Evolutionary conservation across 2,113 vertebrate species (phyloP).

Genomic region (Odocoileus virginianus): DNA sequence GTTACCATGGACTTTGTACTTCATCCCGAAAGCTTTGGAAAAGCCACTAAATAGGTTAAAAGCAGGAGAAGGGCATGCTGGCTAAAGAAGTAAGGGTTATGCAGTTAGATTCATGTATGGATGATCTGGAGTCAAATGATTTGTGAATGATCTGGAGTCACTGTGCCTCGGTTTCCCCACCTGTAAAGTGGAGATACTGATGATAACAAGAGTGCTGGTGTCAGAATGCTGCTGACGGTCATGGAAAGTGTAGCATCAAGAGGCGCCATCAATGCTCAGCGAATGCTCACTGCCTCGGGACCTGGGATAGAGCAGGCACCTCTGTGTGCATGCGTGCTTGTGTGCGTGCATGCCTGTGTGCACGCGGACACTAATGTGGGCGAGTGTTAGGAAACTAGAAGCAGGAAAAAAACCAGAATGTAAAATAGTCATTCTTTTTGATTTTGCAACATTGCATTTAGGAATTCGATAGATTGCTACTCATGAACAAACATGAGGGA

Average conservation of each 20-base stretch:
- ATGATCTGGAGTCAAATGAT: neutral
- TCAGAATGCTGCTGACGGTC: neutral
- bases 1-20: neutral
- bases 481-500: neutral
- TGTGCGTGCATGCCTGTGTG: fast-evolving
- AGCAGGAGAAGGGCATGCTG: neutral
- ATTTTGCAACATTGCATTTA: neutral
- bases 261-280: neutral
- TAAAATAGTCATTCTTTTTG: neutral
- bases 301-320: fast-evolving
- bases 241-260: neutral
- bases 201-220: neutral
- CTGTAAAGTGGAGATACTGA: neutral
- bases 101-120: fast-evolving
- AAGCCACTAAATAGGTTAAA: neutral
- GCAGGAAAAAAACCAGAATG: neutral
- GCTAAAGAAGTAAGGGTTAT: neutral
- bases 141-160: neutral
- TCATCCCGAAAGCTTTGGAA: neutral
- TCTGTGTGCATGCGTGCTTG: too few relatives aligned
- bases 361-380: fast-evolving
- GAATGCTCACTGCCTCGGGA: neutral
- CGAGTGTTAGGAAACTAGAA: neutral
- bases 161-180: neutral
- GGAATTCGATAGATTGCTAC: neutral